These are phyloP conservation scores for Tetramorium alpestre DNA, from an alignment of 1,140 invertebrate species.

Conservation along the genomic window DNA sequence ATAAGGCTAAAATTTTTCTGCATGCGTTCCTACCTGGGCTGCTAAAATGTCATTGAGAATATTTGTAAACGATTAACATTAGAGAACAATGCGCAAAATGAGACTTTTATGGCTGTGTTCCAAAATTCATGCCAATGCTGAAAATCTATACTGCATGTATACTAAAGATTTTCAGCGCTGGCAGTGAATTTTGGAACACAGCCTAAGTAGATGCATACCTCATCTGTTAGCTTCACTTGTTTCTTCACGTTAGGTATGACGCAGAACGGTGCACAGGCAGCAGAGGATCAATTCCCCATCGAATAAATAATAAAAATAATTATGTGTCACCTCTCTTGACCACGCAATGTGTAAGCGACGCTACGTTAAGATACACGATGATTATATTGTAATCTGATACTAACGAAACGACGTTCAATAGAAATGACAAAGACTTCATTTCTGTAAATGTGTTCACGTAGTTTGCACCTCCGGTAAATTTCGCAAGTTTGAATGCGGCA, in stretches of 20 bases:
- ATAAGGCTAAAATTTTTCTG: no score
- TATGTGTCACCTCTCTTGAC: not conserved
- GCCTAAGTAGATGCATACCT: no score
- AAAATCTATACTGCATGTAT: no score
- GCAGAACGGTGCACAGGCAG: not conserved
- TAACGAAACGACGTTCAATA: not conserved
- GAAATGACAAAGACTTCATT: not conserved
- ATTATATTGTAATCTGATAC: not conserved
- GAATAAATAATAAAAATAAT: not conserved
- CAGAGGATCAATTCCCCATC: not conserved
- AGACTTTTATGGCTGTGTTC: no score
- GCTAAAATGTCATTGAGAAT: no score
- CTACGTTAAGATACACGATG: not conserved
- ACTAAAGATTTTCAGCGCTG: no score
- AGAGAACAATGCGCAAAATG: no score
- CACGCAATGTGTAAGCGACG: slow-evolving; percentile 27
- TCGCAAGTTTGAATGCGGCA: not conserved
- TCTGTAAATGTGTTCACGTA: not conserved
- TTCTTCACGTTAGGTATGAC: not conserved
- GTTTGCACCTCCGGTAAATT: slow-evolving; percentile 4
- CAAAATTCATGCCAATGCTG: no score
- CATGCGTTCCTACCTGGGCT: no score
- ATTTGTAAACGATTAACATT: no score
- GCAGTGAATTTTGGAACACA: no score
- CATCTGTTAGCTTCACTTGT: not conserved